Evolutionary conservation across 2,888 invertebrate species (phyloP), one percentile per base, ranked within the genome.

Genomic region (Elysia crispata): DNA sequence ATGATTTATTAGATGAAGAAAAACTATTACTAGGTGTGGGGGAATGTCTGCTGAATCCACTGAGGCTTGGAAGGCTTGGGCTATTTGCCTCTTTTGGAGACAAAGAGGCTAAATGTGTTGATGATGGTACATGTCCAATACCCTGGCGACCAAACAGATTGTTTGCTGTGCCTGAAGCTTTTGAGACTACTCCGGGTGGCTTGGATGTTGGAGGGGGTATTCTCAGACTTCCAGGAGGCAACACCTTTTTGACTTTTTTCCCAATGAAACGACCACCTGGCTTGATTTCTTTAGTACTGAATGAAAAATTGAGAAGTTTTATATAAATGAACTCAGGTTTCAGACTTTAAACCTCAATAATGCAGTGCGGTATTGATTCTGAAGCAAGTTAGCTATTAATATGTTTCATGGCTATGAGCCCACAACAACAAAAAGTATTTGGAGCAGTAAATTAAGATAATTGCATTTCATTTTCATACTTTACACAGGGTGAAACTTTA

Each of bases 281-380:
- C 93, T 97, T 97, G 91, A 98, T 97, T 92, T 97, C 97, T 92
- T 97, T 95, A 90, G 97, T 96, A 94, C 97, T 97, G 93, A 76
- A 94, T 94, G 82, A 87, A 80, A 67, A 80, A 78, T 82, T 25
- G 11, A 41, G 41, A 41, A 41, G 41, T 41, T 41, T 41, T 41
- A 11, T 11, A 41, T 41, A 41, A 6, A n/a, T n/a, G n/a, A n/a
- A n/a, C n/a, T n/a, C n/a, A n/a, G n/a, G n/a, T n/a, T n/a, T n/a
- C n/a, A n/a, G n/a, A n/a, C n/a, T n/a, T n/a, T n/a, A n/a, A n/a
- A n/a, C n/a, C n/a, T n/a, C n/a, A n/a, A n/a, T n/a, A n/a, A n/a
- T n/a, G n/a, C n/a, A n/a, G n/a, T n/a, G n/a, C n/a, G n/a, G n/a
- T n/a, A n/a, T n/a, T n/a, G n/a, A n/a, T n/a, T n/a, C n/a, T n/a